Base-by-base conservation (phyloP, 1,140 invertebrate genomes). In the Steinernema feltiae region DNA sequence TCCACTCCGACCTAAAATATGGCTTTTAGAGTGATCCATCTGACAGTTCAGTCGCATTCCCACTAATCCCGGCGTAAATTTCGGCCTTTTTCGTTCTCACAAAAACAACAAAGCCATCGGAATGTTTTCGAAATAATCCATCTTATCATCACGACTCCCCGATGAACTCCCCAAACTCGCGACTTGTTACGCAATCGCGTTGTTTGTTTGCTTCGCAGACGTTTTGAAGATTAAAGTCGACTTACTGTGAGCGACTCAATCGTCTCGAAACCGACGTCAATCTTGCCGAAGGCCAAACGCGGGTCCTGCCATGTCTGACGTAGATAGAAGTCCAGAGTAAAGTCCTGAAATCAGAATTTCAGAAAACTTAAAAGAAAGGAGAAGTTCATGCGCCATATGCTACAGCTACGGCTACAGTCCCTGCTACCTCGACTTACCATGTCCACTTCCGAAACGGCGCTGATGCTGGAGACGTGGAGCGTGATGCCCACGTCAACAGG, bases 321-420 rank as follows among this genome's bases (percentile, higher is more conserved):
- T 90, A 97, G 95, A 91, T 97, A 97, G 90, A 97, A 96, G 90
- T 97, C 95, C 90, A 97, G 88, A 78, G 95, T 97, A 89, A 97
- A 97, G 90, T 97, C 95, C 94, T 96, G 88, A 71, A 85, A 81
- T 79, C 74, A 80, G 24, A 48, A 1, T 27, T 12, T 30, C 15
- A 27, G 7, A 15, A n/a, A 21, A 15, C 7, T 63, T n/a, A n/a
- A n/a, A n/a, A n/a, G n/a, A n/a, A n/a, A n/a, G n/a, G n/a, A n/a
- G n/a, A n/a, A n/a, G n/a, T n/a, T n/a, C n/a, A n/a, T n/a, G n/a
- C n/a, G n/a, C n/a, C n/a, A n/a, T n/a, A n/a, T n/a, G n/a, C n/a
- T n/a, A n/a, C n/a, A n/a, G n/a, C n/a, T n/a, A n/a, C n/a, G n/a
- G n/a, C n/a, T n/a, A n/a, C n/a, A n/a, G n/a, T n/a, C n/a, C n/a